Base-by-base conservation (phyloP, 2,888 invertebrate genomes). In the Pyrocoelia pectoralis region DNA sequence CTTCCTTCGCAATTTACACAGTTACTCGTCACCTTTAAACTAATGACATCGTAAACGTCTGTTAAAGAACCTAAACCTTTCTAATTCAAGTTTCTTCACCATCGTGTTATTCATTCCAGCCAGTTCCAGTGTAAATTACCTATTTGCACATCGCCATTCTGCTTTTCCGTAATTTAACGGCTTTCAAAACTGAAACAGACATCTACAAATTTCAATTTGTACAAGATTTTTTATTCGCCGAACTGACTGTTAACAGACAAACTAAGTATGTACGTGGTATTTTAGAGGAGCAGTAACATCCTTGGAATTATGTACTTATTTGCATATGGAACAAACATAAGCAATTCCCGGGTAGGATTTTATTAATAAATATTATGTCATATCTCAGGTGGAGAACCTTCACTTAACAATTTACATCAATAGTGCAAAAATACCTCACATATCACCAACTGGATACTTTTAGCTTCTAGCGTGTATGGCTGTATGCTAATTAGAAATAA, bases 231-330 rank as follows among this genome's bases (percentile, higher is more conserved):
- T n/a, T n/a, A n/a, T n/a, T n/a, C n/a, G n/a, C n/a, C n/a, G n/a
- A n/a, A n/a, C n/a, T n/a, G n/a, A n/a, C n/a, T n/a, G n/a, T n/a
- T n/a, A n/a, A n/a, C n/a, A n/a, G n/a, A n/a, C n/a, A n/a, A n/a
- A n/a, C n/a, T n/a, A n/a, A n/a, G n/a, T n/a, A n/a, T n/a, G n/a
- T n/a, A n/a, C n/a, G n/a, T n/a, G n/a, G n/a, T n/a, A n/a, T n/a
- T n/a, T n/a, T n/a, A n/a, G n/a, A n/a, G n/a, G n/a, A n/a, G n/a
- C n/a, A n/a, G n/a, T n/a, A n/a, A n/a, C 12, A 54, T 41, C 24
- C 52, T 38, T 52, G n/a, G 33, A 52, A 38, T 52, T 52, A 52
- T 52, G 18, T 52, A 38, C 43, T 3, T 19, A 54, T 54, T 54
- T 54, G 54, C 54, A 40, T 54, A 15, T 54, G n/a, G 54, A 54